Evolutionary conservation across 92 coral and sea anemone genomes (phyloP).

Genomic region (Siderastrea siderea): DNA sequence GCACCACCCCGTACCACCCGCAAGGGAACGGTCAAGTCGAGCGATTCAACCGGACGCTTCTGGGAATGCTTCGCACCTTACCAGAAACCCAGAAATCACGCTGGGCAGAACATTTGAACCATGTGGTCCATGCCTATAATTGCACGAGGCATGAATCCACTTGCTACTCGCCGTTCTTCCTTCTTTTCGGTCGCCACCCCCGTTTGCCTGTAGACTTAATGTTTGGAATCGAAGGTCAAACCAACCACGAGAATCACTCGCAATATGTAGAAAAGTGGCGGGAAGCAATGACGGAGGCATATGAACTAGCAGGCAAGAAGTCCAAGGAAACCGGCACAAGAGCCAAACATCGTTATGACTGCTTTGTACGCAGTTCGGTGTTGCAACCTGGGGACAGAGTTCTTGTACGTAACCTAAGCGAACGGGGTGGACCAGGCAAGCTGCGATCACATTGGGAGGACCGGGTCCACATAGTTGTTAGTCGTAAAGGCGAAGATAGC

Average conservation of each 20-base stretch:
- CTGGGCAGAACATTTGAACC: slow-evolving; percentile 65
- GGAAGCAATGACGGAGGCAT: slow-evolving; percentile 61
- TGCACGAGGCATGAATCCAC: slow-evolving; percentile 63
- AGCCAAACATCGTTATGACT: slow-evolving; percentile 54
- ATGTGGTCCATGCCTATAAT: slow-evolving; percentile 45
- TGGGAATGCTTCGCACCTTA: slow-evolving; percentile 63
- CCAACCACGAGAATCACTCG: slow-evolving; percentile 27
- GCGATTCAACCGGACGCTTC: slow-evolving; percentile 51
- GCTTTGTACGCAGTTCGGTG: slow-evolving; percentile 41
- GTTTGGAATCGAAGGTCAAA: slow-evolving; percentile 31
- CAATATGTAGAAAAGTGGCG: slow-evolving; percentile 60
- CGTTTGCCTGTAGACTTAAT: slow-evolving; percentile 50
- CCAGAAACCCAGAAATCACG: slow-evolving; percentile 63
- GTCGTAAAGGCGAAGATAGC: slow-evolving; percentile 52
- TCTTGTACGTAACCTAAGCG: slow-evolving; percentile 62
- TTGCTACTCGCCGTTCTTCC: slow-evolving; percentile 48
- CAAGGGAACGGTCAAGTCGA: slow-evolving; percentile 66
- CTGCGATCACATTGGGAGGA: slow-evolving; percentile 67
- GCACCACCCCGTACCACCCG: slow-evolving; percentile 57
- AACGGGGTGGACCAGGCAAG: slow-evolving; percentile 72
- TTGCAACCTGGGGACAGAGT: slow-evolving; percentile 68
- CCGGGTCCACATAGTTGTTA: slow-evolving; percentile 41
- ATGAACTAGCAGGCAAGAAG: slow-evolving; percentile 49
- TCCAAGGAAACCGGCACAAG: slow-evolving; percentile 36
- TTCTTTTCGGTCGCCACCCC: slow-evolving; percentile 54